Percentiles rank a stretch among this genome's conserved stretches.
Evolutionary conservation across 2,888 invertebrate genomes (phyloP).

Genomic region (Ommatoiulus sabulosus): DNA sequence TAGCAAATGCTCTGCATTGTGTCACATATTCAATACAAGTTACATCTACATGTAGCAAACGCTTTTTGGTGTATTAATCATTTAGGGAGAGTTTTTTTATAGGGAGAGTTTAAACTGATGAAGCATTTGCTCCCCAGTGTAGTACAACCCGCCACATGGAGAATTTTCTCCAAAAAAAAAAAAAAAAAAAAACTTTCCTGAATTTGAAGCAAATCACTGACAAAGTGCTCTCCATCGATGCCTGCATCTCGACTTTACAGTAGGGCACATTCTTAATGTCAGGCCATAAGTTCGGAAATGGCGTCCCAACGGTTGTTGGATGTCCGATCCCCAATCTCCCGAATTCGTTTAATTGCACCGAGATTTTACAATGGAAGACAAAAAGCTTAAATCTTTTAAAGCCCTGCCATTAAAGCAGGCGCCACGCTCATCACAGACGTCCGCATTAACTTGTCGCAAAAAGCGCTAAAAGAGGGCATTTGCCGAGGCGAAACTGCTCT

Average conservation of each 20-base stretch:
- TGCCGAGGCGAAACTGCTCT: conserved; percentile 37
- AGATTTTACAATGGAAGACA: conserved; percentile 13
- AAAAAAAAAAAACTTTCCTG: neutral
- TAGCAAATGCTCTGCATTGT: no score
- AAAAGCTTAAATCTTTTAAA: conserved; percentile 43
- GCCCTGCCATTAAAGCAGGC: conserved; percentile 42
- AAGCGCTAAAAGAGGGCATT: conserved; percentile 33
- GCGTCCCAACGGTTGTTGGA: neutral
- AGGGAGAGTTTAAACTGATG: no score
- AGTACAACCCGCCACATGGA: no score
- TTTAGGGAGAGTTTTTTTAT: no score
- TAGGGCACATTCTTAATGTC: neutral
- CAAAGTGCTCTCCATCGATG: neutral
- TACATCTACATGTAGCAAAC: no score
- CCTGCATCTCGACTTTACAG: neutral
- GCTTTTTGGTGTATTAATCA: no score
- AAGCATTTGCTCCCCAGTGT: no score
- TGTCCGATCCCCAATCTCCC: neutral
- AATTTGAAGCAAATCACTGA: neutral
- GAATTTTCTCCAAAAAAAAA: neutral
- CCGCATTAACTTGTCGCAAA: conserved; percentile 43
- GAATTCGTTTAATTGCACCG: conserved; percentile 27
- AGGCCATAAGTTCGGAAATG: conserved; percentile 23
- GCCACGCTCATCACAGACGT: conserved; percentile 40
- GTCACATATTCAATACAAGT: no score